Base-by-base conservation (phyloP, 2,797 vertebrate species). In the Crenuchus spilurus region DNA sequence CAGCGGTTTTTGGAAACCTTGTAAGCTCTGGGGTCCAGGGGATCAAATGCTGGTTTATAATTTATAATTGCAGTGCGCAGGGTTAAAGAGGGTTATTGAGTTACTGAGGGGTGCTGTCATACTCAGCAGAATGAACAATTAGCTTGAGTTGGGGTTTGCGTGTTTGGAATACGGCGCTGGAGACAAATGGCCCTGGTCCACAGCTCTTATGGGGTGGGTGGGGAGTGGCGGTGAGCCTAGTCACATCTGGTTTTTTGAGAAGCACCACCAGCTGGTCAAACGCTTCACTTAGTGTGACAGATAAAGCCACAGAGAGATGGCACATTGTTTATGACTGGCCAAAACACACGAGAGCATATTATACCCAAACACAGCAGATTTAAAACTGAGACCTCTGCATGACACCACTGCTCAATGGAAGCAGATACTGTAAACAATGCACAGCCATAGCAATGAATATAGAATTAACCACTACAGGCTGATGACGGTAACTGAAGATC, bases 1-100 rank as follows among this genome's bases (percentile, higher is more conserved):
- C 70, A 65, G 76, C 74, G 77, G 70, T 74, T 84, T 78, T 76
- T 74, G 70, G 63, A 77, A 80, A 85, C 77, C 72, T 65, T 68
- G 82, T 85, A 87, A 78, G 81, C 86, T 83, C 84, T 69, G 54
- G 83, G 81, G 84, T 82, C 64, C 48, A 44, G 70, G 58, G 83
- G 80, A 85, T 83, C 78, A 80, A 76, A 80, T 84, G 81, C 64
- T 78, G 75, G 78, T 80, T 82, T 18, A 33, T 18, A 83, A 83
- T 85, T 83, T 82, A 76, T 84, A 85, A 86, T 84, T 49, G 77
- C 16, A 13, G 49, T 39, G 70, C 24, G 37, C 68, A 60, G 66
- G 64, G 30, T 75, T 80, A 69, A 70, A 76, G 60, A 51, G 72
- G 77, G 61, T 74, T 76, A 77, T 70, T 70, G 51, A 75, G 62